These are phyloP conservation scores for Ceratoteleas bidentatus DNA, from an alignment of 1,140 invertebrate species.

Conservation along the genomic window DNA sequence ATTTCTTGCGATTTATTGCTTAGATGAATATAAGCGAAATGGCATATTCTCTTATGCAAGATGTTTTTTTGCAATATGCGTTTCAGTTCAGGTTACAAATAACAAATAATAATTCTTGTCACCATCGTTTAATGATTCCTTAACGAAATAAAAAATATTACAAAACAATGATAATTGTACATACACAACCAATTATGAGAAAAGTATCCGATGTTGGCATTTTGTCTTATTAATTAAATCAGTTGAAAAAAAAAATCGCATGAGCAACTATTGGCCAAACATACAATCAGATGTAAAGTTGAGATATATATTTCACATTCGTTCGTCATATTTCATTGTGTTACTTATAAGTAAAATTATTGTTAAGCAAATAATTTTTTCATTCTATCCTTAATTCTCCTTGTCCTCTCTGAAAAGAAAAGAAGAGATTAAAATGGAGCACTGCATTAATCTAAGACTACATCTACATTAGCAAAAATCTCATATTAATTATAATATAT, in stretches of 20 bases:
- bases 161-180: constrained; percentile 12
- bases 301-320: constrained; percentile 34
- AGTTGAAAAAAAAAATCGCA: background rate
- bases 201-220: background rate
- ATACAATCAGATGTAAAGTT: constrained; percentile 34
- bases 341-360: constrained; percentile 73
- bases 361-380: constrained; percentile 75
- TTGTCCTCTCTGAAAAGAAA: constrained; percentile 75
- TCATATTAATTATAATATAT: too few relatives aligned
- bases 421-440: background rate
- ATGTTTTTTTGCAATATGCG: too few relatives aligned
- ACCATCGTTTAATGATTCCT: constrained; percentile 12
- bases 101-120: background rate
- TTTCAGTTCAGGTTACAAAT: too few relatives aligned
- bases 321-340: constrained; percentile 53
- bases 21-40: too few relatives aligned
- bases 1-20: too few relatives aligned
- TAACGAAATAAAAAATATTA: constrained; percentile 13
- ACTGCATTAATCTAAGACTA: background rate
- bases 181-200: background rate
- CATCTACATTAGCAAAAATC: too few relatives aligned
- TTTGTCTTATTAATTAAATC: background rate
- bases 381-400: constrained; percentile 74
- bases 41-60: too few relatives aligned
- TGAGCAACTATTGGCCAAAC: constrained; percentile 24